Conservation (phyloP, 2,888 invertebrate species). For the Caenorhabditis imperialis region DNA sequence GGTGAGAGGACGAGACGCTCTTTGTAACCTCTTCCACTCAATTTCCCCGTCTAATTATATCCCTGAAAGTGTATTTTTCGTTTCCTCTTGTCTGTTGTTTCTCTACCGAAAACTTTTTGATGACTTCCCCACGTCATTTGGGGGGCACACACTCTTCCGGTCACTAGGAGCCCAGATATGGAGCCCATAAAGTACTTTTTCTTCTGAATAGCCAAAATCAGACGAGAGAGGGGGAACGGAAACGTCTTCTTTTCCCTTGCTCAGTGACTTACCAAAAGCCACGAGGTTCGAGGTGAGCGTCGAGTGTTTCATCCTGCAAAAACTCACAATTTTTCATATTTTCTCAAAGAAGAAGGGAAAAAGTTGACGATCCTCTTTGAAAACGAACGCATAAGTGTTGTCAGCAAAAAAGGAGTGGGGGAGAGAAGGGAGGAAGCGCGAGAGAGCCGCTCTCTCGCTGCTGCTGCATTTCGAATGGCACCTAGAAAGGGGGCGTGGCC, state of each 20-base stretch:
- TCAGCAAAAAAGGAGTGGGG: conserved; percentile 28
- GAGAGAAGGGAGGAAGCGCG: conserved; percentile 11
- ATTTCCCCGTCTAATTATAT: conserved; percentile 42
- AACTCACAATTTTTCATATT: no score
- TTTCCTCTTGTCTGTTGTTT: background rate
- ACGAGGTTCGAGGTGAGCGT: conserved; percentile 55
- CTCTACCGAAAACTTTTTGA: conserved; percentile 7
- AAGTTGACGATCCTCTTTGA: conserved; percentile 6
- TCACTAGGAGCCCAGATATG: no score
- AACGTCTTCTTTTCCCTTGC: background rate
- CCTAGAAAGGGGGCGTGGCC: conserved; percentile 37
- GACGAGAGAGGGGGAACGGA: conserved; percentile 19
- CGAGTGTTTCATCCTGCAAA: conserved; percentile 50
- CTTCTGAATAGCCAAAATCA: conserved; percentile 38
- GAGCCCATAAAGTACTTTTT: no score
- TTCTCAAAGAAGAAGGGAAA: no score
- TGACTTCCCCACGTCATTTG: conserved; percentile 33
- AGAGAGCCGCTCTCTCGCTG: no score
- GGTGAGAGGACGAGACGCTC: background rate
- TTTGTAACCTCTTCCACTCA: conserved; percentile 37
- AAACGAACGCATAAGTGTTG: conserved; percentile 37
- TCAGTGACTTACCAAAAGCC: conserved; percentile 44
- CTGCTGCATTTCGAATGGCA: conserved; percentile 52
- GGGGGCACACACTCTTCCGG: conserved; percentile 12
- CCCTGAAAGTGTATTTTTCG: no score